A percentile compares a stretch with the other conserved stretches of the same genome.
phyloP scores from a whole-genome alignment of 1,140 invertebrate genomes.

The Sitophilus oryzae region DNA sequence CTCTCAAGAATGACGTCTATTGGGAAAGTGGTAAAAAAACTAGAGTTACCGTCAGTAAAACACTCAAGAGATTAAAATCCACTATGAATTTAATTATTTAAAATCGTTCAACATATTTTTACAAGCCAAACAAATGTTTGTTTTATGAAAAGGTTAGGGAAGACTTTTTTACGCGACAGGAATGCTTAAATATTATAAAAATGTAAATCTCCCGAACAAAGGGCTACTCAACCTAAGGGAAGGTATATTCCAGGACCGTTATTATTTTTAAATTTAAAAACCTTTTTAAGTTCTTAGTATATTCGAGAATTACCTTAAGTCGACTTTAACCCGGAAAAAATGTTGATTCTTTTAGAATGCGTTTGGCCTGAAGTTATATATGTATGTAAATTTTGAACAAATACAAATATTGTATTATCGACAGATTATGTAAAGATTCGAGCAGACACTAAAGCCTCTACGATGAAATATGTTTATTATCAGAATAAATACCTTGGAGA shows the following conservation, averaged over 20 bases:
- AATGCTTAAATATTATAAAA: background rate
- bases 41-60: too few species aligned
- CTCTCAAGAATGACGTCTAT: too few species aligned
- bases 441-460: too few species aligned
- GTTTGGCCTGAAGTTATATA: background rate
- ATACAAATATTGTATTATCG: constrained; percentile 4
- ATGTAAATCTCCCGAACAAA: background rate
- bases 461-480: background rate
- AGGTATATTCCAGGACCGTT: background rate
- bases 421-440: too few species aligned
- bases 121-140: too few species aligned
- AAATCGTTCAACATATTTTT: too few species aligned
- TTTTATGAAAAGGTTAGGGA: too few species aligned
- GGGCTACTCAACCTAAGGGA: background rate
- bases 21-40: too few species aligned
- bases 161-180: too few species aligned
- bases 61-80: too few species aligned
- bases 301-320: background rate
- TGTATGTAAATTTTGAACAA: constrained; percentile 4
- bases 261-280: constrained; percentile 6
- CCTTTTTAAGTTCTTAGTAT: background rate
- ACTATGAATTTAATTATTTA: too few species aligned
- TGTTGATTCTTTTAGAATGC: background rate
- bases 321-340: background rate
- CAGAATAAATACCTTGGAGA: background rate